Conservation (phyloP, 1,140 invertebrate species). For the Cataglyphis hispanica region DNA sequence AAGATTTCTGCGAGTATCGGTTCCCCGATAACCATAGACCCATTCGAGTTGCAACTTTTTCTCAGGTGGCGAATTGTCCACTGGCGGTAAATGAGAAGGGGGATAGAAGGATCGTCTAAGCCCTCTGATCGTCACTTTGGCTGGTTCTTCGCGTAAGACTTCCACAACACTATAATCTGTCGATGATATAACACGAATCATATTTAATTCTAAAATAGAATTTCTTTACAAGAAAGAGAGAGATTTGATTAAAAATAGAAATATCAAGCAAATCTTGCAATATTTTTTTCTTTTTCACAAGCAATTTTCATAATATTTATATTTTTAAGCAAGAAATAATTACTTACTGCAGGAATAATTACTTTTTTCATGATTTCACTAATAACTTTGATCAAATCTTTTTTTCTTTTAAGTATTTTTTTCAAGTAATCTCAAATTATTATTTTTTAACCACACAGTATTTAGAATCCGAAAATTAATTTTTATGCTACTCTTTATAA, state of each 20-base stretch:
- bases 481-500: too few relatives aligned
- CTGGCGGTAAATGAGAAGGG: slow-evolving; percentile 92
- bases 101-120: slow-evolving; percentile 94
- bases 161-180: slow-evolving; percentile 93
- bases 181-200: background rate
- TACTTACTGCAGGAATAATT: background rate
- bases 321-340: background rate
- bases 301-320: background rate
- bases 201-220: background rate
- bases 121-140: slow-evolving; percentile 94
- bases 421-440: too few relatives aligned
- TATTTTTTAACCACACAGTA: too few relatives aligned
- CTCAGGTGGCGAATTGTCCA: slow-evolving; percentile 94
- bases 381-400: too few relatives aligned
- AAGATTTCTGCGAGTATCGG: slow-evolving; percentile 94
- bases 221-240: background rate
- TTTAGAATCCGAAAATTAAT: too few relatives aligned
- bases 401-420: too few relatives aligned
- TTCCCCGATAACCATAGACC: slow-evolving; percentile 98
- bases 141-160: slow-evolving; percentile 93
- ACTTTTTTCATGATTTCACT: background rate
- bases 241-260: background rate
- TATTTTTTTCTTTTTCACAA: background rate
- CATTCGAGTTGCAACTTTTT: slow-evolving; percentile 96
- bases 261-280: background rate